These are phyloP conservation scores for Seriola rivoliana DNA, from an alignment of 2,113 vertebrate genomes.

Conservation along the genomic window DNA sequence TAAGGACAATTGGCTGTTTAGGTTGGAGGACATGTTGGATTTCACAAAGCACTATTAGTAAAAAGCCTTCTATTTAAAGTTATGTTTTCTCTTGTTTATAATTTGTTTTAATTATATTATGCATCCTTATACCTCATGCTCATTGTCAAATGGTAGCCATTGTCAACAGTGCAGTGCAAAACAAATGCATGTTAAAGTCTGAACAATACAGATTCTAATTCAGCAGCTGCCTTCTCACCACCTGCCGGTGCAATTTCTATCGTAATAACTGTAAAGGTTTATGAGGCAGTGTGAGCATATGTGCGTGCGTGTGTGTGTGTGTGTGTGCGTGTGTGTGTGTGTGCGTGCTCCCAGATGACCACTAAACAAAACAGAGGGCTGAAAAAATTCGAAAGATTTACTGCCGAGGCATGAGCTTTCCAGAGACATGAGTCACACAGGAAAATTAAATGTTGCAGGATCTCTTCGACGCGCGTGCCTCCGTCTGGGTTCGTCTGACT, in stretches of 20 bases:
- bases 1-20: neutral
- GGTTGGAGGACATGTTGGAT: neutral
- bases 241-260: constrained; percentile 52
- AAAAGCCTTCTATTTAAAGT: neutral
- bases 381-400: constrained; percentile 62
- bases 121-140: neutral
- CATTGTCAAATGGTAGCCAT: neutral
- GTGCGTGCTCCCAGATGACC: constrained; percentile 47
- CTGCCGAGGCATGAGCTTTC: constrained; percentile 36
- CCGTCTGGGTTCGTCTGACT: constrained; percentile 38
- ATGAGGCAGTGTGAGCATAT: constrained; percentile 46
- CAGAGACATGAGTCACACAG: constrained; percentile 56
- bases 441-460: constrained; percentile 60
- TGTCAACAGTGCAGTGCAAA: neutral
- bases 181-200: constrained; percentile 27
- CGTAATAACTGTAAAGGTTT: constrained; percentile 62
- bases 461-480: constrained; percentile 31
- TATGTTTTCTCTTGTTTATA: neutral
- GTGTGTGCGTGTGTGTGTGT: neutral
- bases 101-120: neutral
- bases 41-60: neutral
- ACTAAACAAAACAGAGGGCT: constrained; percentile 55
- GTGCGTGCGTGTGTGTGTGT: neutral
- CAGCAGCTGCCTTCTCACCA: constrained; percentile 20
- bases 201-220: constrained; percentile 18